Conservation (phyloP, 23 tunicate genomes). For the Phallusia fumigata region DNA sequence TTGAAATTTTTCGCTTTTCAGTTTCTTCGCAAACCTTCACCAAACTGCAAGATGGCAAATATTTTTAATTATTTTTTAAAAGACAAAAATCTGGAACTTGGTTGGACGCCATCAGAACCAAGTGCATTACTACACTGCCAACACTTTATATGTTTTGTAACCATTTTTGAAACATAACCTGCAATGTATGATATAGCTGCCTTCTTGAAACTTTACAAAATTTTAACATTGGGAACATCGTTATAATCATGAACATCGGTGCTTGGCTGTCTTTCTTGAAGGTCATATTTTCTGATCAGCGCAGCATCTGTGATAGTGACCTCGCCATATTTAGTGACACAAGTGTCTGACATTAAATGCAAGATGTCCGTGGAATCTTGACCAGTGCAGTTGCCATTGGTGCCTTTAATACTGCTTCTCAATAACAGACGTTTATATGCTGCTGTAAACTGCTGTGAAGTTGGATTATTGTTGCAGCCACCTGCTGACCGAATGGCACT, state of each 20-base stretch:
- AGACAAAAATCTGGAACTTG: background rate
- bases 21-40: background rate
- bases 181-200: conserved; percentile 16
- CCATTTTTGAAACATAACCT: conserved; percentile 14
- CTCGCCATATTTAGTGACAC: background rate
- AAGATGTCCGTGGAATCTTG: background rate
- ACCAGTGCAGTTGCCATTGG: background rate
- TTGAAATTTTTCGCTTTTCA: no score
- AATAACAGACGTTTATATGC: background rate
- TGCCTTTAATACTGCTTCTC: background rate
- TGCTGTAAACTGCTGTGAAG: background rate
- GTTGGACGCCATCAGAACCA: background rate
- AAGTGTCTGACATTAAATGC: background rate
- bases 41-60: background rate
- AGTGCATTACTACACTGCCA: background rate
- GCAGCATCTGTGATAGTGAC: conserved; percentile 5
- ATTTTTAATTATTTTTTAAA: background rate
- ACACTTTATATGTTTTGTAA: background rate
- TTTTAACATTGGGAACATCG: background rate
- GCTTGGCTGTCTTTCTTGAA: background rate
- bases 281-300: conserved; percentile 4
- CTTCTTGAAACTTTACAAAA: background rate
- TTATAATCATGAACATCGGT: conserved; percentile 5
- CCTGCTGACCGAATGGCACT: background rate
- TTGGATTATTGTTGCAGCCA: conserved; percentile 7